These are phyloP conservation scores for Neomonachus schauinslandi DNA, from an alignment of 2,113 vertebrate genomes.

Conservation along the genomic window DNA sequence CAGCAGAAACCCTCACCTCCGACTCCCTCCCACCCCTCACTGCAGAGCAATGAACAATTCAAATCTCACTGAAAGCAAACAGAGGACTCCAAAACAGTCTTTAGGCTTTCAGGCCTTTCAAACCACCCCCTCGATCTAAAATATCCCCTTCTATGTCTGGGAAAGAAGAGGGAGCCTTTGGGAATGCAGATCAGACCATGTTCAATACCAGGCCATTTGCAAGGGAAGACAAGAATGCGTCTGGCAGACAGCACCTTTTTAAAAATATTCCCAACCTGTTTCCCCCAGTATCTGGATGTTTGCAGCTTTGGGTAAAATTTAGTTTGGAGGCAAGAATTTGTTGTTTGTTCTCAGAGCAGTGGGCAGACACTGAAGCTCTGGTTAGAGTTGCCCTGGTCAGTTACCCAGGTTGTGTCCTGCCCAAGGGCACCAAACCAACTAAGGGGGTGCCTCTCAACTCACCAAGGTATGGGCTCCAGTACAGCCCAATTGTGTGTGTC, in stretches of 20 bases:
- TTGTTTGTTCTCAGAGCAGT: neutral
- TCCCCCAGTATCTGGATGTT: neutral
- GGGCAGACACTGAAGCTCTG: neutral
- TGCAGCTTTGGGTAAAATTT: neutral
- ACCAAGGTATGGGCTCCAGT: neutral
- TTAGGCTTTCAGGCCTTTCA: neutral
- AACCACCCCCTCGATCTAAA: neutral
- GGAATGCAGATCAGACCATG: conserved; percentile 47
- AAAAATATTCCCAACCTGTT: conserved; percentile 31
- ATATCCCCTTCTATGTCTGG: neutral
- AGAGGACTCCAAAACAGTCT: neutral
- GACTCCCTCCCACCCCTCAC: neutral
- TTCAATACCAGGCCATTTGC: conserved; percentile 53
- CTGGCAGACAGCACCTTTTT: neutral
- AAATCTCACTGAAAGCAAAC: neutral
- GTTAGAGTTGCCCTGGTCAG: neutral
- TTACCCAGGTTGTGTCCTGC: neutral
- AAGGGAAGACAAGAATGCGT: conserved; percentile 13
- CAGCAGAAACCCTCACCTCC: neutral
- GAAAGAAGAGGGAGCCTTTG: conserved; percentile 12
- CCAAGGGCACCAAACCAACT: neutral
- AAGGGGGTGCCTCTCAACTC: neutral
- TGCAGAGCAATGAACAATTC: neutral
- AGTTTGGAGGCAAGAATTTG: neutral
- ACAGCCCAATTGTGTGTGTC: neutral